Evolutionary conservation across 2,113 vertebrate genomes (phyloP).

Genomic region (Pseudorhombus dupliciocellatus): DNA sequence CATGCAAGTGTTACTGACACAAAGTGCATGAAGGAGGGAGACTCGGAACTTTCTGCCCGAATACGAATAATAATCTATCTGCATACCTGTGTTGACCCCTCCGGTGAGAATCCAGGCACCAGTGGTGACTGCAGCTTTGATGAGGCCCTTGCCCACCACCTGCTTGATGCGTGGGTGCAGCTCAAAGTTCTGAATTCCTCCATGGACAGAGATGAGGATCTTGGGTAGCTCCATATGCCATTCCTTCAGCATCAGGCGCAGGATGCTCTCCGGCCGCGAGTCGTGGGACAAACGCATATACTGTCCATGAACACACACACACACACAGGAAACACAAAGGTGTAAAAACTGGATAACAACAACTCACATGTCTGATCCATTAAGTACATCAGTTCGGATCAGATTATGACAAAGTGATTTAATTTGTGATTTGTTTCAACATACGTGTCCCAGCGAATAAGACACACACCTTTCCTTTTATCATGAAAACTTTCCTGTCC

Average conservation of each 20-base stretch:
- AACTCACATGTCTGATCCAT: not conserved
- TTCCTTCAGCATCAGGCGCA: constrained; percentile 96
- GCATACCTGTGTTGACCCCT: constrained; percentile 94
- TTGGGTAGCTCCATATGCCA: constrained; percentile 99
- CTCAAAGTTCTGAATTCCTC: constrained; percentile 98
- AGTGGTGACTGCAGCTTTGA: constrained; percentile 98
- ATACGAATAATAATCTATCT: not conserved
- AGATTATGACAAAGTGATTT: too few species aligned
- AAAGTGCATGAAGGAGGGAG: not conserved
- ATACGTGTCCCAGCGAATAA: not conserved
- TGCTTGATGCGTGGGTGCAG: constrained; percentile 97
- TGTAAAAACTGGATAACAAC: not conserved
- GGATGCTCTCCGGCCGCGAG: constrained; percentile 92
- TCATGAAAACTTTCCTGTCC: not conserved
- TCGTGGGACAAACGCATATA: constrained; percentile 94
- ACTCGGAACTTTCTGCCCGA: not conserved
- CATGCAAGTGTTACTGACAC: not conserved
- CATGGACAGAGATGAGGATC: constrained; percentile 98
- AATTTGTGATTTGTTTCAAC: too few species aligned
- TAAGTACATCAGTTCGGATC: not conserved
- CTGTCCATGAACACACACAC: constrained; percentile 69
- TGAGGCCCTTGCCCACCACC: constrained; percentile 96
- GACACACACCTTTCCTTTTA: not conserved
- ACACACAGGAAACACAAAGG: not conserved
- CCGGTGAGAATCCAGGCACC: constrained; percentile 99